phyloP scores from a whole-genome alignment of 1,140 invertebrate genomes.

The Zaprionus vittiger region DNA sequence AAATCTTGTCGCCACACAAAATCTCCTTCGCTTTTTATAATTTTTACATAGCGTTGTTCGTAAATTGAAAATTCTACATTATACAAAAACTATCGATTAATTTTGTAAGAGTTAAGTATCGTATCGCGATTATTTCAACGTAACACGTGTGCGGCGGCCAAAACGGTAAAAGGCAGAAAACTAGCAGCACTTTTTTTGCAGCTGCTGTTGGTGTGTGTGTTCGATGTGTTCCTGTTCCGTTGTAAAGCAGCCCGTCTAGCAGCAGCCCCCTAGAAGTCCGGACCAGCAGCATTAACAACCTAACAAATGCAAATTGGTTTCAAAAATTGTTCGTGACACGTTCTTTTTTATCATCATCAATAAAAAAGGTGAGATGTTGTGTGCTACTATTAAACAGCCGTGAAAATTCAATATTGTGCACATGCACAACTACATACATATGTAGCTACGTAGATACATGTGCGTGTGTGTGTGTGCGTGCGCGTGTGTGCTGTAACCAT shows the following conservation, averaged over 20 bases:
- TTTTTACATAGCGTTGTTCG: background rate
- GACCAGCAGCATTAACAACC: slow-evolving; percentile 46
- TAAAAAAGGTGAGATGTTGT: slow-evolving; percentile 43
- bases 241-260: slow-evolving; percentile 50
- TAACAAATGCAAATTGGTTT: slow-evolving; percentile 50
- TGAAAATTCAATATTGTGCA: slow-evolving; percentile 77
- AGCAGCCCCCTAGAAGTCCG: slow-evolving; percentile 42
- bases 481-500: slow-evolving; percentile 59
- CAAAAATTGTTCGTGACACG: slow-evolving; percentile 47
- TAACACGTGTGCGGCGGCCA: slow-evolving; percentile 49
- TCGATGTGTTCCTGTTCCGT: slow-evolving; percentile 51
- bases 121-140: slow-evolving; percentile 36
- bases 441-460: slow-evolving; percentile 6
- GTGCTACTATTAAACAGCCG: slow-evolving; percentile 18
- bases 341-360: slow-evolving; percentile 47
- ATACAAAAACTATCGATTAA: background rate
- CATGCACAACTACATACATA: slow-evolving; percentile 42
- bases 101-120: background rate
- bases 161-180: slow-evolving; percentile 47
- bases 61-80: background rate
- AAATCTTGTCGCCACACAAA: too few species aligned
- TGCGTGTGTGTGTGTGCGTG: slow-evolving; percentile 25
- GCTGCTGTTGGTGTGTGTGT: slow-evolving; percentile 48
- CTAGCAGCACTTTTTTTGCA: slow-evolving; percentile 52
- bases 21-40: too few species aligned